Conservation (phyloP, 2,113 vertebrate species). For the Labeo catla region DNA sequence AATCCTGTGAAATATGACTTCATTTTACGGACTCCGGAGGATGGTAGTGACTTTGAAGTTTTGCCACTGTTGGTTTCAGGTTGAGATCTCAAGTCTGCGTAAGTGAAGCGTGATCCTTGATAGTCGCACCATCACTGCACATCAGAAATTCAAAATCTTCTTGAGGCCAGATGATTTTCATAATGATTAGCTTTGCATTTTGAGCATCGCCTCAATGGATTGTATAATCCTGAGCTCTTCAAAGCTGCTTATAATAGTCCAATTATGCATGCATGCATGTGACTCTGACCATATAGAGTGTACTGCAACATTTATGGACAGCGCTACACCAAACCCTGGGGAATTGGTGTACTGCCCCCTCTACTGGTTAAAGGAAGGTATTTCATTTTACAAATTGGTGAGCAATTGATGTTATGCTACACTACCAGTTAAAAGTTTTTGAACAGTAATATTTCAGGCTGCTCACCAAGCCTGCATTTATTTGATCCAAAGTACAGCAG, state of each 20-base stretch:
- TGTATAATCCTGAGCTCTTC: background rate
- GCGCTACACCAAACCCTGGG: background rate
- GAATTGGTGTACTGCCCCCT: slow-evolving; percentile 3
- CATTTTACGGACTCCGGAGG: background rate
- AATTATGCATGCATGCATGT: background rate
- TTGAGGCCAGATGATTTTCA: background rate
- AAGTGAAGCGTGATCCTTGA: background rate
- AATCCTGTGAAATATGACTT: background rate
- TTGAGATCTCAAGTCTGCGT: background rate
- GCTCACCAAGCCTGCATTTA: no score
- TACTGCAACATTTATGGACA: background rate
- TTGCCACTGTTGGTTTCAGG: background rate
- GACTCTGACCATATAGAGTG: background rate
- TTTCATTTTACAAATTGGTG: background rate
- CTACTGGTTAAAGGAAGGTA: slow-evolving; percentile 17
- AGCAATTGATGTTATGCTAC: no score
- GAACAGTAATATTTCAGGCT: no score
- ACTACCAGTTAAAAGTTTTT: no score
- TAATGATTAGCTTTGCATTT: slow-evolving; percentile 16
- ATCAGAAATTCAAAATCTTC: background rate
- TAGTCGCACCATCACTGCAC: background rate
- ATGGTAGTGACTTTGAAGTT: background rate
- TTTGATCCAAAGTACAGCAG: no score
- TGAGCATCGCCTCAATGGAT: background rate
- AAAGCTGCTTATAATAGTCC: background rate